Conservation (phyloP, 2,888 invertebrate genomes). For the Ophonus ardosiacus region DNA sequence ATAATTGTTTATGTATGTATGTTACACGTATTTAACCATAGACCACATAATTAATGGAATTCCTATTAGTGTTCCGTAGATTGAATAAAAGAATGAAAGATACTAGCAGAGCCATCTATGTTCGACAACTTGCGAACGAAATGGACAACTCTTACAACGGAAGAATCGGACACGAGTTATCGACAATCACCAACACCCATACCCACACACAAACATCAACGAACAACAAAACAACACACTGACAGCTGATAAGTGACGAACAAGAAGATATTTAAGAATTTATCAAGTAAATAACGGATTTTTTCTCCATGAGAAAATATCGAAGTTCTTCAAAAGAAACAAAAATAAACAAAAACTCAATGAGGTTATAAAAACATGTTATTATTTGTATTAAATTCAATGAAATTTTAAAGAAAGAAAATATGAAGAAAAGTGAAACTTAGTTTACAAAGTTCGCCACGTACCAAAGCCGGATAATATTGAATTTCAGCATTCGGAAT, state of each 20-base stretch:
- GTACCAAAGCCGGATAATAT: not conserved
- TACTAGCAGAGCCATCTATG: slow-evolving; percentile 19
- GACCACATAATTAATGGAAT: too few relatives aligned
- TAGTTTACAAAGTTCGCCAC: not conserved
- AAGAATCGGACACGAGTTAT: slow-evolving; percentile 1
- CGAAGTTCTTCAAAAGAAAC: not conserved
- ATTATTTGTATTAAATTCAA: not conserved
- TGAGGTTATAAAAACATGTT: not conserved
- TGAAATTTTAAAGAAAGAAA: not conserved
- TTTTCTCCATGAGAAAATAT: slow-evolving; percentile 14
- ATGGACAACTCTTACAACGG: not conserved
- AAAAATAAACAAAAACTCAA: not conserved
- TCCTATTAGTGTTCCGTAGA: not conserved
- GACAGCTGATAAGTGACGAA: slow-evolving; percentile 36
- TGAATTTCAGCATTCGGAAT: not conserved
- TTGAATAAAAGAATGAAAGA: not conserved
- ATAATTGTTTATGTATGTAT: too few relatives aligned
- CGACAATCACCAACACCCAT: not conserved
- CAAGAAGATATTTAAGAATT: slow-evolving; percentile 21
- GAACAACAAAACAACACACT: not conserved
- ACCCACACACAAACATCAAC: slow-evolving; percentile 3
- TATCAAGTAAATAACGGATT: slow-evolving; percentile 23
- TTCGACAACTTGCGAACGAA: not conserved
- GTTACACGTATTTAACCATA: too few relatives aligned
- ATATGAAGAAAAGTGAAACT: not conserved